Evolutionary conservation across 1,140 invertebrate genomes (phyloP).

Genomic region (Pomacea maculata): DNA sequence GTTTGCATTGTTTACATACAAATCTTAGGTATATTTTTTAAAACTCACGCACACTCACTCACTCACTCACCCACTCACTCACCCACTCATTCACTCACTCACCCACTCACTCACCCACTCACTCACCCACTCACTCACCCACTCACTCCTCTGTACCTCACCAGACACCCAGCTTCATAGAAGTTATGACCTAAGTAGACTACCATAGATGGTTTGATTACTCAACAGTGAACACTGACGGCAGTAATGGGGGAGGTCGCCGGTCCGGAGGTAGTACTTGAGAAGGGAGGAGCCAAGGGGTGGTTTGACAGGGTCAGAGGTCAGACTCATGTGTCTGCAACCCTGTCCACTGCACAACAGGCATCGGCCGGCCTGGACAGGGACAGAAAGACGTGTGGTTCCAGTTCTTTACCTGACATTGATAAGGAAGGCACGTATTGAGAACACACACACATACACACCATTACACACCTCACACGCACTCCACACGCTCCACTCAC

Average conservation of each 20-base stretch:
- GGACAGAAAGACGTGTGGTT: neutral
- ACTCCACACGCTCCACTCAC: neutral
- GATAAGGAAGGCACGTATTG: neutral
- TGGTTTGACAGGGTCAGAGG: constrained; percentile 42
- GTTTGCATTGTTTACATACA: neutral
- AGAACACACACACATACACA: neutral
- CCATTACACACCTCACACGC: neutral
- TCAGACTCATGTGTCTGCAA: constrained; percentile 51
- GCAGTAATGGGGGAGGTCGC: constrained; percentile 38
- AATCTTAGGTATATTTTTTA: neutral
- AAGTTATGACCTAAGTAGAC: no score
- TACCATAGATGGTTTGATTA: no score
- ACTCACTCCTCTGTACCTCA: neutral
- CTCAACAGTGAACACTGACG: constrained; percentile 32
- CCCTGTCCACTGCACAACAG: constrained; percentile 26
- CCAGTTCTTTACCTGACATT: neutral
- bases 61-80: constrained; percentile 11
- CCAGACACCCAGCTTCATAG: no score
- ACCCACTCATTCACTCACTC: constrained; percentile 6
- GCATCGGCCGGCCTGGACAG: constrained; percentile 39
- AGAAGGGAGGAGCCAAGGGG: constrained; percentile 27
- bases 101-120: constrained; percentile 6
- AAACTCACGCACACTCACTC: neutral
- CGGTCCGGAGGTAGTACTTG: constrained; percentile 44
- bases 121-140: constrained; percentile 5